Base-by-base conservation (phyloP, 2,888 invertebrate species). In the Acrobasis suavella region DNA sequence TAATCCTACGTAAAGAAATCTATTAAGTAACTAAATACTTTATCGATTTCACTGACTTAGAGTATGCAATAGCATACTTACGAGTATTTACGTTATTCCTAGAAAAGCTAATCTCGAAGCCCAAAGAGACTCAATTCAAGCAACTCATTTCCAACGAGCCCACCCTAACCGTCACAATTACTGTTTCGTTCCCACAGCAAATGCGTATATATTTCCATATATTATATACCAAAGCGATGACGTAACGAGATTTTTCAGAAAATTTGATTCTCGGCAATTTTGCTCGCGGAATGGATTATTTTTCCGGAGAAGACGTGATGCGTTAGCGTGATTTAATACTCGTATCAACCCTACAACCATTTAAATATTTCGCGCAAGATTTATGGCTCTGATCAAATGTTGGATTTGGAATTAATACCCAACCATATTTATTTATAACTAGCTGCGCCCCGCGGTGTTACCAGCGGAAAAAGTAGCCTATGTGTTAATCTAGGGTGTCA, bases 251-350 rank as follows among this genome's bases (percentile, higher is more conserved):
- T 86, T 86, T 86, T 85, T 82, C 76, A 69, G 79, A 83, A 85
- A 87, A 87, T 87, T 86, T 86, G 83, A 88, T 88, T 87, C 75
- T 65, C 80, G 74, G 77, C 85, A 86, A 86, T 86, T 85, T 87
- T 76, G 73, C 77, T 69, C 72, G 69, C 69, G 82, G 69, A 81
- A 85, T 80, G 71, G 82, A 83, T 86, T 80, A 81, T 82, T 82
- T 82, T 83, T 80, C 77, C 72, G 71, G 72, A 65, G 74, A 73
- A 75, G 74, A 75, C 71, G 73, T 68, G 75, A 72, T 72, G 76
- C 73, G 72, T 80, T 78, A 71, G 73, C 72, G 64, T 75, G 72
- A 83, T 83, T 80, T 80, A 78, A 82, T 84, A 22, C 22, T 22
- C 22, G 22, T 22, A 78, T 71, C 71, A 77, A 66, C 65, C 69